Percentiles rank a stretch among this genome's conserved stretches.
Conservation (phyloP, 2,888 invertebrate species). For the Biston stratarius region DNA sequence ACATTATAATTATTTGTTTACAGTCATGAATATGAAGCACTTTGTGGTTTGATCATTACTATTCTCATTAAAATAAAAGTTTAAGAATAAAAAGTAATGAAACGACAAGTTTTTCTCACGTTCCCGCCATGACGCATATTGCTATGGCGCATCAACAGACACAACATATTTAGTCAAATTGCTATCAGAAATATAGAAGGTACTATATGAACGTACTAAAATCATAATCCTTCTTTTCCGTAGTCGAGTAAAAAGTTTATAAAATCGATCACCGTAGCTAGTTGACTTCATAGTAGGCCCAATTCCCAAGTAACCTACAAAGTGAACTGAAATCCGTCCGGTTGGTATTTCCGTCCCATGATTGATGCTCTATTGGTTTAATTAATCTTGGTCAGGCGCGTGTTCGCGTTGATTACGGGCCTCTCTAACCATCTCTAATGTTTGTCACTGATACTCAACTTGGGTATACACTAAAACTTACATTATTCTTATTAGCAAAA, state of each 20-base stretch:
- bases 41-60: too few relatives aligned
- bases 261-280: background rate
- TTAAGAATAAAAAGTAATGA: too few relatives aligned
- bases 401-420: slow-evolving; percentile 68
- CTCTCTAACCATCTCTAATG: slow-evolving; percentile 44
- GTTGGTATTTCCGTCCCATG: slow-evolving; percentile 69
- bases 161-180: too few relatives aligned
- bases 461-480: background rate
- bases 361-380: slow-evolving; percentile 77
- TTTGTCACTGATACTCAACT: slow-evolving; percentile 34
- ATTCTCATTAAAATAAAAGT: too few relatives aligned
- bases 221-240: too few relatives aligned
- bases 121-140: too few relatives aligned
- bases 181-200: too few relatives aligned
- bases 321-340: slow-evolving; percentile 60
- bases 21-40: too few relatives aligned
- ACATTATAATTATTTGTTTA: too few relatives aligned
- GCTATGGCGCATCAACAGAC: too few relatives aligned
- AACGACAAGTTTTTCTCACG: too few relatives aligned
- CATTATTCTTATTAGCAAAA: background rate
- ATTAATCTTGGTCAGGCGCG: slow-evolving; percentile 79
- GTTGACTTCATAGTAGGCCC: slow-evolving; percentile 39
- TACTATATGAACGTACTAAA: too few relatives aligned
- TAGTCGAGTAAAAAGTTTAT: background rate
- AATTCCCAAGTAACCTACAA: slow-evolving; percentile 52